Percentiles rank a stretch among this genome's conserved stretches.
These are phyloP conservation scores for Drosophila sucinea DNA, from an alignment of 1,140 invertebrate species.

Conservation along the genomic window DNA sequence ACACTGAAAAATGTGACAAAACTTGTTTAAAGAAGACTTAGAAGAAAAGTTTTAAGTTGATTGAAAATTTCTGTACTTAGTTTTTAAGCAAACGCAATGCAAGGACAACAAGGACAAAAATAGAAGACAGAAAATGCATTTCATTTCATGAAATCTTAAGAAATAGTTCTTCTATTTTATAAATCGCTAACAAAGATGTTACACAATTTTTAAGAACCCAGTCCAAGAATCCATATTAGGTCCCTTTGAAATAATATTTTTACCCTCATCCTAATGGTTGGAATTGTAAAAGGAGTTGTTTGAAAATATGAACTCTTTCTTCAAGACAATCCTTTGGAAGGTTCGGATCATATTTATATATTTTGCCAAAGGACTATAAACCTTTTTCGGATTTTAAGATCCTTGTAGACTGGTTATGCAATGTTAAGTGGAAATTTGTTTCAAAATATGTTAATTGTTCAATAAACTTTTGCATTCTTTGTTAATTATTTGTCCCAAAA, in stretches of 20 bases:
- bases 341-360: too few relatives aligned
- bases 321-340: too few relatives aligned
- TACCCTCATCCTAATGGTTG: too few relatives aligned
- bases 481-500: constrained; percentile 45
- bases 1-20: constrained; percentile 9
- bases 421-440: background rate
- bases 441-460: constrained; percentile 29
- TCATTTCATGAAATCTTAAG: background rate
- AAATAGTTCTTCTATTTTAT: background rate
- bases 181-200: too few relatives aligned
- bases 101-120: background rate
- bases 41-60: constrained; percentile 8
- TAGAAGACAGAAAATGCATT: background rate
- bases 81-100: background rate
- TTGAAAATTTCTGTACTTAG: constrained; percentile 5
- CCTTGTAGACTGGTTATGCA: background rate
- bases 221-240: too few relatives aligned
- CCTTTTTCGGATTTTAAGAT: too few relatives aligned
- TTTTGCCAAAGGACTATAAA: too few relatives aligned
- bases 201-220: too few relatives aligned
- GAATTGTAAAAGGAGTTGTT: too few relatives aligned
- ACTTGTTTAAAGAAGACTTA: constrained; percentile 13
- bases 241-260: too few relatives aligned
- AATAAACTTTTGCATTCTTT: constrained; percentile 41
- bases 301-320: too few relatives aligned